Evolutionary conservation across 2,888 invertebrate genomes (phyloP), one percentile per base, ranked within the genome.

Genomic region (Amblyteles armatorius): DNA sequence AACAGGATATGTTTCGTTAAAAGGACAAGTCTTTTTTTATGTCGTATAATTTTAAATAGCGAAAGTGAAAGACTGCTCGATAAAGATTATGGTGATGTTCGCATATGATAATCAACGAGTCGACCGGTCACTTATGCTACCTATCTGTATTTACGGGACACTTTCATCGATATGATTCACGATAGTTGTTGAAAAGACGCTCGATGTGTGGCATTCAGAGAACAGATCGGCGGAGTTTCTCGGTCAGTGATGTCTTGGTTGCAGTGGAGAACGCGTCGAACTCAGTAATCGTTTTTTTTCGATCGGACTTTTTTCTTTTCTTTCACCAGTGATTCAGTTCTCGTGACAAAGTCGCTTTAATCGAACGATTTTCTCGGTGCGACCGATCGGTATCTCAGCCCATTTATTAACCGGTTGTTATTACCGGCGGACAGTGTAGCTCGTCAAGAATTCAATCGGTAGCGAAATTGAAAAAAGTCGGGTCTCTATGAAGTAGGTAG

Each of bases 241-340:
- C 33, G 72, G 72, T 55, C 55, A 72, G 33, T 55, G 33, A 19
- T 72, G 55, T 13, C 36, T 55, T 36, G 16, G 19, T 33, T 55
- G n/a, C 33, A 60, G 26, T 63, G n/a, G 29, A 40, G 74, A 74
- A 74, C 60, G 26, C 60, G 48, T n/a, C 26, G 22, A 6, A 33
- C 50, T 63, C 33, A 2, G n/a, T 13, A 13, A 63, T 9, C 7
- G 11, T 40, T 40, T 40, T 36, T 33, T 33, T 33, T 16, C 16
- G 4, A 63, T 6, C 55, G 3, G 9, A 5, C 22, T 7, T 22
- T 22, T 22, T 55, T 52, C 26, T 22, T 55, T 11, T 55, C 22
- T 55, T 22, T 55, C 3, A 19, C 3, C 22, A 1, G 9, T 22
- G 7, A 40, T 11, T 9, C 11, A 9, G 3, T 6, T 9, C 22